Conservation (phyloP, 92 coral and sea anemone species). For the Epizoanthus rinbou region DNA sequence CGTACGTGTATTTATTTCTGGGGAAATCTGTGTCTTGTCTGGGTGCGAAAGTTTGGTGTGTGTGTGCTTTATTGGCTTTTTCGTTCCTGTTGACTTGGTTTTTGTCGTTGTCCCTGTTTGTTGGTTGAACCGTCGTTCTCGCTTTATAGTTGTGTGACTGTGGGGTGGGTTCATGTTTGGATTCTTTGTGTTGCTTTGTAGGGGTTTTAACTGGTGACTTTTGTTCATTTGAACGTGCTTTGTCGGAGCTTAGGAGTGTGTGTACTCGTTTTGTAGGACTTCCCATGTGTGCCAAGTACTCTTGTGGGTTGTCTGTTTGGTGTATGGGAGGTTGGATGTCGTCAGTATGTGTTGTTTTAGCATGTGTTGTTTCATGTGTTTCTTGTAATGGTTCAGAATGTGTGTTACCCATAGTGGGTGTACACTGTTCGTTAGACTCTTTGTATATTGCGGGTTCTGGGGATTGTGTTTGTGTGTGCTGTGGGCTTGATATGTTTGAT, state of each 20-base stretch:
- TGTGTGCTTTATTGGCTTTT: constrained; percentile 16
- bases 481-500: too few relatives aligned
- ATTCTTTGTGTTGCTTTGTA: constrained; percentile 23
- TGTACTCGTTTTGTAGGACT: constrained; percentile 15
- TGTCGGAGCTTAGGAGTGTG: constrained; percentile 19
- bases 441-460: too few relatives aligned
- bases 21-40: constrained; percentile 28
- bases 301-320: too few relatives aligned
- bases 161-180: constrained; percentile 17
- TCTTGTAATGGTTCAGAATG: too few relatives aligned
- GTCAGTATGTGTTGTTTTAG: too few relatives aligned
- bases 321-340: too few relatives aligned
- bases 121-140: constrained; percentile 17
- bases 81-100: constrained; percentile 13
- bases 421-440: too few relatives aligned
- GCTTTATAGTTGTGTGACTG: constrained; percentile 25
- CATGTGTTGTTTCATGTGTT: too few relatives aligned
- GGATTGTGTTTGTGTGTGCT: too few relatives aligned
- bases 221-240: constrained; percentile 10
- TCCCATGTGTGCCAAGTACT: too few relatives aligned
- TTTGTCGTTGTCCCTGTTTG: constrained; percentile 11
- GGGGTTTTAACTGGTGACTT: constrained; percentile 14
- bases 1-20: constrained; percentile 19
- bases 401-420: too few relatives aligned
- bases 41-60: constrained; percentile 26